Conservation (phyloP, 2,113 vertebrate genomes). For the Corydoras sp. region DNA sequence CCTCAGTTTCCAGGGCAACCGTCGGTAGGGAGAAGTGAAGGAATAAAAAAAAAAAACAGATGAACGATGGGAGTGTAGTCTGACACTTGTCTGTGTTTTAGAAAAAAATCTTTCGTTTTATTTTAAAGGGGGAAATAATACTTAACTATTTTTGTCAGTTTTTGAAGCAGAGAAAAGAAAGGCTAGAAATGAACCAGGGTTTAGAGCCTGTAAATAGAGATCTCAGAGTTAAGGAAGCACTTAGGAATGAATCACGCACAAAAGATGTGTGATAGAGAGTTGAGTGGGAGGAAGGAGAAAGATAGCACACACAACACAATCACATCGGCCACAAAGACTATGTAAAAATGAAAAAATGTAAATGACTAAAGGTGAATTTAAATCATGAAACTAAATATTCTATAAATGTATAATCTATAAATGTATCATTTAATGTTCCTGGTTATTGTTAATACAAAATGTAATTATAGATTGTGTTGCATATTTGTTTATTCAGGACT, state of each 20-base stretch:
- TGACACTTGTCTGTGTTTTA: conserved; percentile 18
- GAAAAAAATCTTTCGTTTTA: conserved; percentile 36
- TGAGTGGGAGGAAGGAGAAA: background rate
- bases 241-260: background rate
- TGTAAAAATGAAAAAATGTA: no score
- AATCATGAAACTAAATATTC: no score
- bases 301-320: background rate
- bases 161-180: conserved; percentile 2
- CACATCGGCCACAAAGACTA: background rate
- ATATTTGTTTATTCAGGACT: no score
- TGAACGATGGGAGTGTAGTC: conserved; percentile 22
- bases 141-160: conserved; percentile 39
- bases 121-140: conserved; percentile 41
- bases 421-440: no score
- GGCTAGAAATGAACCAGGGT: background rate
- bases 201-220: background rate
- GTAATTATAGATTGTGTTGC: no score
- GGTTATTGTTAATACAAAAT: no score
- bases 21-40: conserved; percentile 30
- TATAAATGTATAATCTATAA: no score
- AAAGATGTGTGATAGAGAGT: background rate
- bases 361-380: no score
- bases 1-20: conserved; percentile 46
- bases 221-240: conserved; percentile 5
- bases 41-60: conserved; percentile 5